Percentiles rank a stretch among this genome's conserved stretches.
These are phyloP conservation scores for Salvelinus sp. DNA, from an alignment of 2,113 vertebrate genomes.

Conservation along the genomic window DNA sequence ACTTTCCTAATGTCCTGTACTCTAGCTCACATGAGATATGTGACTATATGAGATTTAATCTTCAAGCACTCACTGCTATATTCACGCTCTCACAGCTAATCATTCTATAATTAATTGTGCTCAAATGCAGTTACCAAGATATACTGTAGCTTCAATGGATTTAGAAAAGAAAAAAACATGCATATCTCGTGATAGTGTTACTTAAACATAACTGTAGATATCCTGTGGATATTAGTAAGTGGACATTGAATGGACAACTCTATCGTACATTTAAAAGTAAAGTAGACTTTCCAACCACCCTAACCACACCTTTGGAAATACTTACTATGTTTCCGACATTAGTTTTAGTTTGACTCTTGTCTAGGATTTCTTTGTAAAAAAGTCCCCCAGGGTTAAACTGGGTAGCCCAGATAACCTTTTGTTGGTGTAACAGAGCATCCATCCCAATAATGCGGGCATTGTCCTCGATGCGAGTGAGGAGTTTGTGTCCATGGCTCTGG, in stretches of 20 bases:
- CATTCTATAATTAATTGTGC: constrained; percentile 9
- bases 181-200: neutral
- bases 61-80: neutral
- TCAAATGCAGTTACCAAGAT: constrained; percentile 2
- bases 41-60: constrained; percentile 21
- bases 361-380: constrained; percentile 90
- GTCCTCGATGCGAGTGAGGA: constrained; percentile 93
- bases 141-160: constrained; percentile 4
- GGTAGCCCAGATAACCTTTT: constrained; percentile 98
- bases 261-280: neutral
- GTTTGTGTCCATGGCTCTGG: constrained; percentile 91
- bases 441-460: constrained; percentile 97
- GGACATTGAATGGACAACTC: neutral
- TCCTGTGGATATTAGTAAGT: too few relatives aligned
- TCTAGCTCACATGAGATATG: neutral
- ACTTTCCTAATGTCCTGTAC: neutral
- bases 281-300: neutral
- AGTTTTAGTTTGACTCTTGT: constrained; percentile 86
- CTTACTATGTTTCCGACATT: constrained; percentile 93
- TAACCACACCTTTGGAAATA: constrained; percentile 53
- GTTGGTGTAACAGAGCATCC: constrained; percentile 92
- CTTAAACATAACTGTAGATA: neutral
- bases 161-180: neutral
- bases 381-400: constrained; percentile 98
- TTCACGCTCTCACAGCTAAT: neutral